phyloP scores from a whole-genome alignment of 2,113 vertebrate genomes.

The Heterotilapia buettikoferi region DNA sequence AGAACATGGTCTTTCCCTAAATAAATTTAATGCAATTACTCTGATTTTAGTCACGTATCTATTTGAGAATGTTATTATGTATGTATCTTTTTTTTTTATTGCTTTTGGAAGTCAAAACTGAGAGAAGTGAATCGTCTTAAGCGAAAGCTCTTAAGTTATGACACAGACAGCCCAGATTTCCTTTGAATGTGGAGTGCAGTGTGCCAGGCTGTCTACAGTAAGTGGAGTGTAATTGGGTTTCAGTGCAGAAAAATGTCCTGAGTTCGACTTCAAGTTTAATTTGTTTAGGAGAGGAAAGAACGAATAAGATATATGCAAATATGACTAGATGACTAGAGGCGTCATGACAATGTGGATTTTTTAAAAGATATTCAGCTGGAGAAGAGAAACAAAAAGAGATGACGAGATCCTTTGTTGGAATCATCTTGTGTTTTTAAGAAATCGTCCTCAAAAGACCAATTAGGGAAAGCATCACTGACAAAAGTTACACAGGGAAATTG shows the following conservation, averaged over 20 bases:
- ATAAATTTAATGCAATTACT: neutral
- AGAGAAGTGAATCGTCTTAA: conserved; percentile 23
- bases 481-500: neutral
- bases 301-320: conserved; percentile 30
- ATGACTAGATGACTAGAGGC: neutral
- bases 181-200: conserved; percentile 25
- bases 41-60: neutral
- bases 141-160: conserved; percentile 24
- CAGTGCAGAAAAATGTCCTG: conserved; percentile 13
- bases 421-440: neutral
- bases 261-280: conserved; percentile 27
- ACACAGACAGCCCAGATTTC: conserved; percentile 12
- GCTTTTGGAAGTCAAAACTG: conserved; percentile 29
- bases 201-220: neutral
- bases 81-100: conserved; percentile 10
- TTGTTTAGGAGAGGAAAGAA: conserved; percentile 6
- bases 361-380: neutral
- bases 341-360: neutral
- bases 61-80: neutral
- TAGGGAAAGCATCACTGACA: neutral
- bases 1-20: neutral
- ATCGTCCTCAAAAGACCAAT: neutral
- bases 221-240: conserved; percentile 37
- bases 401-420: neutral
- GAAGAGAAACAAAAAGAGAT: neutral